Evolutionary conservation across 2,888 invertebrate species (phyloP), one percentile per base, ranked within the genome.

Genomic region (Melieria omissa): DNA sequence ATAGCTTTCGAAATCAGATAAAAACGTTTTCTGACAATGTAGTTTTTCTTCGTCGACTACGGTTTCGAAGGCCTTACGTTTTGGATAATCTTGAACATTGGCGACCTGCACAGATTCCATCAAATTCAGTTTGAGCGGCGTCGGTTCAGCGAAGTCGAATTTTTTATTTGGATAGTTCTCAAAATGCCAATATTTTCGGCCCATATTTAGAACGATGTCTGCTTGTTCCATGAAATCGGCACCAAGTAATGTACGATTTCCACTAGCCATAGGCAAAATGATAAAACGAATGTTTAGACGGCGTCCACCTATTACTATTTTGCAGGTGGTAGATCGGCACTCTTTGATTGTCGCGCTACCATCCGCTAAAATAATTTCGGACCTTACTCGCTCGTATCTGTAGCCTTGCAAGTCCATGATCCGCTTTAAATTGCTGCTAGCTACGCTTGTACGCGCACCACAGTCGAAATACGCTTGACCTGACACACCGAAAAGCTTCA

Each of bases 201-300:
- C 72, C 69, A 72, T 61, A 14, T 72, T 69, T 3, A 69, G 6
- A 4, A 76, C 74, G 4, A 74, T 73, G 1, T 70, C 72, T 0
- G 65, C 73, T 54, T 75, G 62, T 62, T 75, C 65, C 67, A 75
- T 70, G n/a, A 74, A 74, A 47, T 74, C 73, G 0, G 76, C 65
- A 4, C 74, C 74, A 67, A 74, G 65, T 16, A 76, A n/a, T 0
- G 74, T 75, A 0, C 71, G 29, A 42, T 64, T 58, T 76, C 75
- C 6, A 62, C 60, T 5, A 75, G 74, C 42, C 68, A 74, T 2
- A 64, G 55, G 41, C 29, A 63, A 47, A 3, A 63, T 47, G 42
- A 60, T 60, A 60, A 60, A 60, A 10, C 5, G 4, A 29, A 52
- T 64, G 29, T 64, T 49, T 12, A 64, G n/a, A 41, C 29, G 16